Base-by-base conservation (phyloP, 2,797 vertebrate genomes). In the Aulostomus chinensis region DNA sequence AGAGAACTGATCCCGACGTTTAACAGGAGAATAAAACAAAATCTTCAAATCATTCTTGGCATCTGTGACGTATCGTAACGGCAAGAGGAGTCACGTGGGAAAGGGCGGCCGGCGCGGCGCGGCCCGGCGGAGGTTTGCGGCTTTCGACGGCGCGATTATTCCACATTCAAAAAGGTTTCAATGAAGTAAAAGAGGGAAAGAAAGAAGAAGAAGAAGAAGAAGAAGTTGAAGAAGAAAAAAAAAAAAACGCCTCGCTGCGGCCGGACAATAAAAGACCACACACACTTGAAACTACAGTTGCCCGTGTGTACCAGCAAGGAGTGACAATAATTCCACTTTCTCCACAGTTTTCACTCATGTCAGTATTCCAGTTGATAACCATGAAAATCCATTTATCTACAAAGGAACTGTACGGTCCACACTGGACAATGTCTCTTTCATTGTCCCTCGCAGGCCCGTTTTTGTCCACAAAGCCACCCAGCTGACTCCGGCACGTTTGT, bases 321-420 rank as follows among this genome's bases (percentile, higher is more conserved):
- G 66, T 62, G 81, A 63, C 73, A 73, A 78, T 85, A 86, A 88
- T 85, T 81, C 80, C 77, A 76, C 81, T 85, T 89, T 86, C 78
- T 86, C 77, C 85, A 86, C 84, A 84, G 77, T 81, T 85, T 85
- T 86, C 84, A 86, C 80, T 84, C 77, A 81, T 66, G 83, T 83
- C 78, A 84, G 52, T 87, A 80, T 88, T 76, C 67, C 31, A 46
- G 26, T 78, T 85, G 86, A 90, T 84, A 80, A 74, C 81, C 86
- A 83, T 88, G 87, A 83, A 88, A 89, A 89, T 89, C 86, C 85
- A 86, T 87, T 91, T 90, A 90, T 84, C 86, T 73, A 83, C 80
- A 88, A 88, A 89, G 72, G 68, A 25, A 63, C 78, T 71, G 70
- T 80, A 67, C 6, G 72, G 38, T 67, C 81, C 66, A 54, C 45